Evolutionary conservation across 2,888 invertebrate genomes (phyloP).

Genomic region (Helleia helle): DNA sequence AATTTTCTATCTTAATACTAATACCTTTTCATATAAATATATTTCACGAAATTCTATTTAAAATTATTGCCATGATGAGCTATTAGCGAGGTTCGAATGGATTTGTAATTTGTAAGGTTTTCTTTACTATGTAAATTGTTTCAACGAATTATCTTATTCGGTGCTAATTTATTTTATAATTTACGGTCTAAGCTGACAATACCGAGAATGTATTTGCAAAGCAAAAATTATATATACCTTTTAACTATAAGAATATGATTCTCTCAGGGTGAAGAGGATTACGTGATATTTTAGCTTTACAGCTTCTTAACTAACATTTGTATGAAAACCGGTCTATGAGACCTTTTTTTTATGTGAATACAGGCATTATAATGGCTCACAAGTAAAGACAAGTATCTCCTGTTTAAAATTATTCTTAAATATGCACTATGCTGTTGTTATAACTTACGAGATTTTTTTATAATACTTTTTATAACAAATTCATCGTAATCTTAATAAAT

Average conservation of each 20-base stretch:
- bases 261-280: constrained; percentile 51
- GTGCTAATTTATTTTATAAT: constrained; percentile 27
- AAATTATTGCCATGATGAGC: neutral
- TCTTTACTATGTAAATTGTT: constrained; percentile 1
- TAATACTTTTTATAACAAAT: constrained; percentile 16
- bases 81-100: neutral
- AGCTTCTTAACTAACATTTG: constrained; percentile 52
- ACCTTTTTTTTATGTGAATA: constrained; percentile 26
- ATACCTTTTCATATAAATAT: too few relatives aligned
- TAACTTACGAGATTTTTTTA: constrained; percentile 13
- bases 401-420: neutral
- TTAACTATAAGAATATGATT: constrained; percentile 46
- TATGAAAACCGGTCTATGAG: constrained; percentile 50
- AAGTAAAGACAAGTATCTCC: neutral
- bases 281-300: constrained; percentile 71
- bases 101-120: too few relatives aligned
- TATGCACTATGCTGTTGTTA: constrained; percentile 7
- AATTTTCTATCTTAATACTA: constrained; percentile 1
- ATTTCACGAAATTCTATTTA: too few relatives aligned
- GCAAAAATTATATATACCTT: constrained; percentile 44
- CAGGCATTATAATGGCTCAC: constrained; percentile 5
- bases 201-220: constrained; percentile 56
- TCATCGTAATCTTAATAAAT: constrained; percentile 22
- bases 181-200: constrained; percentile 53
- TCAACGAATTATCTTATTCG: constrained; percentile 20